These are phyloP conservation scores for Coracias cyanogaster DNA, from an alignment of 2,797 vertebrate genomes.

Conservation along the genomic window DNA sequence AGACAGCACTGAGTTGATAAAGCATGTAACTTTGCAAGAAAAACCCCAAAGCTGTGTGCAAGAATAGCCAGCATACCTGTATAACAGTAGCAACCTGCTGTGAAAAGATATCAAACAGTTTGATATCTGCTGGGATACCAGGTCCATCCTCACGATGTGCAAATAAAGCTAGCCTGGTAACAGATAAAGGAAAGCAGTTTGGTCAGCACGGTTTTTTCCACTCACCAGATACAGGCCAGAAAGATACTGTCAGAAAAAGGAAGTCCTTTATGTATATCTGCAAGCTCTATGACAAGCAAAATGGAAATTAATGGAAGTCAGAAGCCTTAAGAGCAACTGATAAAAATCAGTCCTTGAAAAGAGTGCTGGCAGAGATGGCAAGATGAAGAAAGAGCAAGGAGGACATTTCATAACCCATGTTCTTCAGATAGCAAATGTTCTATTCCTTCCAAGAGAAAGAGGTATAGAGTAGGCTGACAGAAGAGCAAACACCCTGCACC, in stretches of 20 bases:
- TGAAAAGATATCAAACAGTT: slow-evolving; percentile 98
- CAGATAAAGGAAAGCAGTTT: neutral
- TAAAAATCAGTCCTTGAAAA: neutral
- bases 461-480: neutral
- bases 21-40: neutral
- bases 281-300: neutral
- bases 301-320: neutral
- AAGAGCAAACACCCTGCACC: neutral
- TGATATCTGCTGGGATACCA: slow-evolving; percentile 97
- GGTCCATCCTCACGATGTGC: slow-evolving; percentile 98
- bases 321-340: neutral
- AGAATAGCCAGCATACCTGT: slow-evolving; percentile 82
- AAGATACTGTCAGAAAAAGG: neutral
- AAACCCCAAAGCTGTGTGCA: neutral
- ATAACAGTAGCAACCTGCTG: slow-evolving; percentile 99
- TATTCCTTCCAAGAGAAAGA: neutral
- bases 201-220: neutral
- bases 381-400: neutral
- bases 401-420: neutral
- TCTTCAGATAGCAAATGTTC: neutral
- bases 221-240: neutral
- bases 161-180: slow-evolving; percentile 92
- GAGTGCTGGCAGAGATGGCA: neutral
- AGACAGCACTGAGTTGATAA: neutral
- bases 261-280: neutral